phyloP scores from a whole-genome alignment of 2,113 vertebrate species.

The Syngnathus floridae region DNA sequence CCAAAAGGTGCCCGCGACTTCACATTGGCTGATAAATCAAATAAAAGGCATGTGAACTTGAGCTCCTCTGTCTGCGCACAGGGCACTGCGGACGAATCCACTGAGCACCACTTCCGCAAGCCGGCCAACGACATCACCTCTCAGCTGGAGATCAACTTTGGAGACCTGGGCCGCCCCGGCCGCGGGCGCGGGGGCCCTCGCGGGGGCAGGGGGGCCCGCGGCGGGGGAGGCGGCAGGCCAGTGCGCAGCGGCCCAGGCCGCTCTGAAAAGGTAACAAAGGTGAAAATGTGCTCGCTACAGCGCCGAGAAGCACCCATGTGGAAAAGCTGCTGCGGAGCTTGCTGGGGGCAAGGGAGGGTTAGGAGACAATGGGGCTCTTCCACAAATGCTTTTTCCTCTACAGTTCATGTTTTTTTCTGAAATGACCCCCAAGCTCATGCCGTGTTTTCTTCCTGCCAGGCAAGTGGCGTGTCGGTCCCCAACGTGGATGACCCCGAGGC shows the following conservation, averaged over 20 bases:
- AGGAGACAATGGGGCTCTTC: too few species aligned
- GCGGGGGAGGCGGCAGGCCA: conserved; percentile 67
- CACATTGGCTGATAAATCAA: conserved; percentile 3
- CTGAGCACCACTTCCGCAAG: conserved; percentile 96
- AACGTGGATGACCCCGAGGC: conserved; percentile 98
- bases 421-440: background rate
- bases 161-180: conserved; percentile 92
- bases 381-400: too few species aligned
- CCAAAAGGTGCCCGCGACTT: conserved; percentile 49
- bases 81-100: conserved; percentile 79
- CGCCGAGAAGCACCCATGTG: conserved; percentile 21
- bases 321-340: conserved; percentile 36
- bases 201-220: conserved; percentile 85
- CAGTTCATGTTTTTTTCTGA: too few species aligned
- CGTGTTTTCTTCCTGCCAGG: conserved; percentile 62
- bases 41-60: background rate
- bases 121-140: conserved; percentile 98
- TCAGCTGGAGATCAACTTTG: conserved; percentile 98
- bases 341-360: too few species aligned
- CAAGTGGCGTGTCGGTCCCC: conserved; percentile 87
- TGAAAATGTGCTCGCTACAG: conserved; percentile 33
- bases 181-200: conserved; percentile 88
- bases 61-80: conserved; percentile 29
- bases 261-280: conserved; percentile 83
- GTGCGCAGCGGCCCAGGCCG: conserved; percentile 82